Base-by-base conservation (phyloP, 2,113 vertebrate genomes). In the Gobiocypris rarus region DNA sequence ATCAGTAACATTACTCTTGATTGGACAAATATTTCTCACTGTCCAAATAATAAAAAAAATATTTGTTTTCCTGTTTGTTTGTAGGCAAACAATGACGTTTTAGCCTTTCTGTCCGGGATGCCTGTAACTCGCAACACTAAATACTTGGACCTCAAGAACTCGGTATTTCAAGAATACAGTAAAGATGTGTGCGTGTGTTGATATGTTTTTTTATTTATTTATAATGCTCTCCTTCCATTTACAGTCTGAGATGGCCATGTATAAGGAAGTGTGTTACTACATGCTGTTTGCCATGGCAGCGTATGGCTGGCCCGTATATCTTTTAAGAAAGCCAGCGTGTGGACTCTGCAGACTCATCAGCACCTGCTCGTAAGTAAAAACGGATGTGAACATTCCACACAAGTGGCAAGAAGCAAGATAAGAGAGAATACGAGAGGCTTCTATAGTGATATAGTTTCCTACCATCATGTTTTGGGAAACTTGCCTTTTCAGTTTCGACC, bases 271-370 rank as follows among this genome's bases (percentile, higher is more conserved):
- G 85, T 99, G 98, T 84, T 98, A 99, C 92, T 99, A 99, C 92
- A 99, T 99, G 98, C 96, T 99, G 69, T 99, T 99, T 81, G 98
- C 98, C 79, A 91, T 99, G 93, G 98, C 98, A 31, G 98, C 98
- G 80, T 99, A 99, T 3, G 98, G 98, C 71, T 99, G 98, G 98
- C 98, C 98, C 92, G 96, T 99, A 92, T 99, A 99, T 94, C 95
- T 99, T 90, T 97, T 99, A 95, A 96, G 97, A 92, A 98, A 98
- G 86, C 97, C 98, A 1, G 96, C 95, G 13, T 99, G 97, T 63
- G 98, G 98, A 81, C 94, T 99, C 86, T 99, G 98, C 91, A 95
- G 94, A 89, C 96, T 99, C 65, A 96, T 95, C 81, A 95, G 97
- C 89, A 97, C 97, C 92, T 99, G 97, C 94, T 96, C 97, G 98